Base-by-base conservation (phyloP, 2,888 invertebrate species). In the Eupithecia insigniata region DNA sequence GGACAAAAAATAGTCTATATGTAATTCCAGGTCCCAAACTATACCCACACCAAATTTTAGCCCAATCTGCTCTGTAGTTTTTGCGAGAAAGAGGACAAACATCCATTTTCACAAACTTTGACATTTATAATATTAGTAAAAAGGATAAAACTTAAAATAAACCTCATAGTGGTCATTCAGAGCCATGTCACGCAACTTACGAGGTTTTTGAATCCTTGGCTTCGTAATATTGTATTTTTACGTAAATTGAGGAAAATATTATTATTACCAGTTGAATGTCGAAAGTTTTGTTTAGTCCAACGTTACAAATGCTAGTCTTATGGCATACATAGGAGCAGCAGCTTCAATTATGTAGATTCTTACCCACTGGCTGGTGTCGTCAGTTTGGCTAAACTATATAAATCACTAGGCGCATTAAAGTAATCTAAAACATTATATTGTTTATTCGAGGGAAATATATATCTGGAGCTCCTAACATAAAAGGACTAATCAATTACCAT, bases 111-210 rank as follows among this genome's bases (percentile, higher is more conserved):
- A n/a, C n/a, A n/a, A n/a, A n/a, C n/a, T n/a, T n/a, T n/a, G n/a
- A n/a, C n/a, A n/a, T n/a, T n/a, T n/a, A n/a, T n/a, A n/a, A n/a
- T n/a, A n/a, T n/a, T n/a, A n/a, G n/a, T n/a, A n/a, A n/a, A n/a
- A n/a, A n/a, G n/a, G n/a, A n/a, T n/a, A n/a, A 18, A 60, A 30
- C 5, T 28, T 58, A 1, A 58, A 51, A 51, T 51, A 22, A 51
- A 51, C 10, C n/a, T 18, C 12, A 36, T 10, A 32, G 2, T 61
- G 22, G 43, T 66, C 64, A 67, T 70, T n/a, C 28, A 43, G 43
- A 58, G 5, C 61, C 55, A 67, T 46, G 28, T 32, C 64, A 68
- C 46, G 65, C 32, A 30, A 28, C 0, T 66, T 70, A 12, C 18
- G 22, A 58, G 65, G 36, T 18, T 58, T 30, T 60, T 39, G 22